These are phyloP conservation scores for Amiota communis DNA, from an alignment of 2,888 invertebrate species.

Conservation along the genomic window DNA sequence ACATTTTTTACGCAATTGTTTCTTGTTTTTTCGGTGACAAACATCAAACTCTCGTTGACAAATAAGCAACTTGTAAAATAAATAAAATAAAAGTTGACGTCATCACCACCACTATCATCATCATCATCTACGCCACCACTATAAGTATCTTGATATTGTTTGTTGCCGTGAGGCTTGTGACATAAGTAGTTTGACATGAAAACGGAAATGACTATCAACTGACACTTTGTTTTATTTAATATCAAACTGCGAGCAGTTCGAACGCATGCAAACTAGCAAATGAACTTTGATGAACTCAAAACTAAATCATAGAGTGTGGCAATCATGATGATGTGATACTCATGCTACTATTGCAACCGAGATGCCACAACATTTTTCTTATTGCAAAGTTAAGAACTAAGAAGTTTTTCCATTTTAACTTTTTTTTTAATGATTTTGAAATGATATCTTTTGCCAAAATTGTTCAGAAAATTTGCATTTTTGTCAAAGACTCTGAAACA, in stretches of 20 bases:
- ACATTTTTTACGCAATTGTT: background rate
- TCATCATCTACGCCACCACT: background rate
- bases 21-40: background rate
- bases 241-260: conserved; percentile 23
- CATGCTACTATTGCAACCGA: no score
- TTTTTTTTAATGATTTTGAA: no score
- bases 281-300: no score
- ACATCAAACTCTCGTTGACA: conserved; percentile 5
- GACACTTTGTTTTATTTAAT: conserved; percentile 50
- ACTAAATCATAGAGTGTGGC: no score
- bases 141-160: background rate
- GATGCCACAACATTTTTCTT: no score
- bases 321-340: no score
- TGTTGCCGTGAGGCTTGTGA: background rate
- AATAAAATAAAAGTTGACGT: background rate
- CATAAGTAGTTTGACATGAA: conserved; percentile 20
- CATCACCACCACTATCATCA: background rate
- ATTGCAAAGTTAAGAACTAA: no score
- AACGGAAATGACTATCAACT: conserved; percentile 46
- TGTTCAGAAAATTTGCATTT: no score
- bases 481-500: no score
- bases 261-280: no score
- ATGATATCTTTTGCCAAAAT: no score
- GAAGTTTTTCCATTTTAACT: no score
- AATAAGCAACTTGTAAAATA: conserved; percentile 4